Evolutionary conservation across 2,113 vertebrate species (phyloP).

Genomic region (Dendropsophus ebraccatus): DNA sequence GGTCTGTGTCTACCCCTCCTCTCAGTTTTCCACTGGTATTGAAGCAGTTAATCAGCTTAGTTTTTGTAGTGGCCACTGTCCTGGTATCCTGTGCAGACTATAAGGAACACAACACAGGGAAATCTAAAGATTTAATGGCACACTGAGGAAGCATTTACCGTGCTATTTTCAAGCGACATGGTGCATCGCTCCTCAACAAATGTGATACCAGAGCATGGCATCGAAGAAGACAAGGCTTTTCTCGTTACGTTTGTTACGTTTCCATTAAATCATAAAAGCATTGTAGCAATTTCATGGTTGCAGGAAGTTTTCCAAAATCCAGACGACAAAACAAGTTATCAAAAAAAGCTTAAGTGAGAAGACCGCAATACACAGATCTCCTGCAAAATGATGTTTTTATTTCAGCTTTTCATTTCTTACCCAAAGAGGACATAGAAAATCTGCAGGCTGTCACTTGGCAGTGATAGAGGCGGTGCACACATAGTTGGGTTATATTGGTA

Average conservation of each 20-base stretch:
- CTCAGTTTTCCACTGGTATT: slow-evolving; percentile 1
- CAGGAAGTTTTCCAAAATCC: slow-evolving; percentile 54
- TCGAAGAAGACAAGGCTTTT: slow-evolving; percentile 54
- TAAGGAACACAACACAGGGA: slow-evolving; percentile 23
- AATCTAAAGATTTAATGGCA: slow-evolving; percentile 40
- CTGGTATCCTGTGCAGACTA: not conserved
- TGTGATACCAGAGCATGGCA: slow-evolving; percentile 54
- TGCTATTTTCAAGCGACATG: slow-evolving; percentile 38
- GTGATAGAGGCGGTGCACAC: not conserved
- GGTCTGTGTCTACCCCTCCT: not conserved
- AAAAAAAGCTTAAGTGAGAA: slow-evolving; percentile 42
- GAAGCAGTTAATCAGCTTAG: slow-evolving; percentile 34
- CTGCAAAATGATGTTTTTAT: slow-evolving; percentile 24
- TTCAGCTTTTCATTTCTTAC: slow-evolving; percentile 2
- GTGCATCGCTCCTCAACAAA: slow-evolving; percentile 56
- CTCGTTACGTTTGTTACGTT: slow-evolving; percentile 20
- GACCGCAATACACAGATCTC: not conserved
- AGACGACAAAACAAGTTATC: slow-evolving; percentile 57
- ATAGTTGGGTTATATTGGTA: slow-evolving; percentile 8
- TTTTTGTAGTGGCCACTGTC: slow-evolving; percentile 14
- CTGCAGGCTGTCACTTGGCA: slow-evolving; percentile 27
- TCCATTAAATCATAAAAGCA: slow-evolving; percentile 58
- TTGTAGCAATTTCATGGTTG: slow-evolving; percentile 49
- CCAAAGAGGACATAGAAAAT: slow-evolving; percentile 19
- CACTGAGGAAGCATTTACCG: slow-evolving; percentile 36